A percentile compares a stretch with the other conserved stretches of the same genome.
Conservation (phyloP, 2,797 vertebrate species). For the Onychomys arenicola region DNA sequence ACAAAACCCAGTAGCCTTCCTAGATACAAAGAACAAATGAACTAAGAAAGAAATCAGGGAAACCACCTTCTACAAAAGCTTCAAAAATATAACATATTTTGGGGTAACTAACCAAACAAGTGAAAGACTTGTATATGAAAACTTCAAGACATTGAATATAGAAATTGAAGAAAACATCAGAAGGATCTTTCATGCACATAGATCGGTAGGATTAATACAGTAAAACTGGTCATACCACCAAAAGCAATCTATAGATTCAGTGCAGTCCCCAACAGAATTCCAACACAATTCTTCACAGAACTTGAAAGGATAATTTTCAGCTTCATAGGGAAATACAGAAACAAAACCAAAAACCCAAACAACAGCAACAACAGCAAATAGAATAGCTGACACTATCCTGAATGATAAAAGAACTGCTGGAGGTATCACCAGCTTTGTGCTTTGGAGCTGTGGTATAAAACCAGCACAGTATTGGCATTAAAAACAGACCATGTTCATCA, state of each 20-base stretch:
- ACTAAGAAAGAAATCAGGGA: background rate
- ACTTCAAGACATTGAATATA: background rate
- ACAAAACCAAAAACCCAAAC: background rate
- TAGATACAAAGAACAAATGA: background rate
- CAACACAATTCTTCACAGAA: background rate
- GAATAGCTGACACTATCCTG: background rate
- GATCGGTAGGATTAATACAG: background rate
- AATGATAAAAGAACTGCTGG: background rate
- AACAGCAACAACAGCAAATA: background rate
- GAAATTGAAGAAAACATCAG: background rate
- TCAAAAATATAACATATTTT: background rate
- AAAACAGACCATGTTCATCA: background rate
- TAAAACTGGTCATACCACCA: background rate
- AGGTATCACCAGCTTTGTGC: background rate
- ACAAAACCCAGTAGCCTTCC: background rate
- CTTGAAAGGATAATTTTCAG: background rate
- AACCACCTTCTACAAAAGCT: background rate
- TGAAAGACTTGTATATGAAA: background rate
- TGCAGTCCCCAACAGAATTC: background rate
- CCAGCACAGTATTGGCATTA: background rate
- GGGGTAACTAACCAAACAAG: background rate
- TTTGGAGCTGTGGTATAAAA: background rate
- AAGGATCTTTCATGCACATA: background rate
- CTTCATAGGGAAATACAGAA: background rate
- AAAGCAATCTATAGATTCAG: background rate